Conservation (phyloP, 2,113 vertebrate genomes). For the Mesitornis unicolor region DNA sequence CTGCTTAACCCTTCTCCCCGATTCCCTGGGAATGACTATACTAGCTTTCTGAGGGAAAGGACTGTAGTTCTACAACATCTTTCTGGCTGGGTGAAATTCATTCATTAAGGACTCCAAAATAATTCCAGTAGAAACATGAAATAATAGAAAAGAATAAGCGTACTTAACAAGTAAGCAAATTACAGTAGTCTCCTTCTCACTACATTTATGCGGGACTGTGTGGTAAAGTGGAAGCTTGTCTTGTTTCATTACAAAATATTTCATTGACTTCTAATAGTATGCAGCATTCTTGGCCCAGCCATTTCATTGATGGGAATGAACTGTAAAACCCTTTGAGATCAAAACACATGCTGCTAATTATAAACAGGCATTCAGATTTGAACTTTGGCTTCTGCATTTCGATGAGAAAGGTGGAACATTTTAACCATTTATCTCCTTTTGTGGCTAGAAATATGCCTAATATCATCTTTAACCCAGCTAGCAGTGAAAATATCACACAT, state of each 20-base stretch:
- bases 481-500: neutral
- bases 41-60: neutral
- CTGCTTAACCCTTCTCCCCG: neutral
- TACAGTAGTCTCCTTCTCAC: neutral
- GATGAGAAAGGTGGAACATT: neutral
- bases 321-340: neutral
- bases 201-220: neutral
- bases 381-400: neutral
- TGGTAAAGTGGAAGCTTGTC: neutral
- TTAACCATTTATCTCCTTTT: neutral
- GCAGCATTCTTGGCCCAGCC: neutral
- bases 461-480: neutral
- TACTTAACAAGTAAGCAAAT: neutral
- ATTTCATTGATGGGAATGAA: neutral
- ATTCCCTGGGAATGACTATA: neutral
- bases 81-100: neutral
- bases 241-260: neutral
- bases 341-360: neutral
- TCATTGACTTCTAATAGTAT: neutral
- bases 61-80: neutral
- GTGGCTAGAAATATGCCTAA: neutral
- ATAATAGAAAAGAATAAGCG: neutral
- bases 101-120: neutral
- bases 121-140: neutral
- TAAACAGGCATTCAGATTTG: neutral